phyloP scores from a whole-genome alignment of 2,888 invertebrate genomes.

The Thymelicus sylvestris region DNA sequence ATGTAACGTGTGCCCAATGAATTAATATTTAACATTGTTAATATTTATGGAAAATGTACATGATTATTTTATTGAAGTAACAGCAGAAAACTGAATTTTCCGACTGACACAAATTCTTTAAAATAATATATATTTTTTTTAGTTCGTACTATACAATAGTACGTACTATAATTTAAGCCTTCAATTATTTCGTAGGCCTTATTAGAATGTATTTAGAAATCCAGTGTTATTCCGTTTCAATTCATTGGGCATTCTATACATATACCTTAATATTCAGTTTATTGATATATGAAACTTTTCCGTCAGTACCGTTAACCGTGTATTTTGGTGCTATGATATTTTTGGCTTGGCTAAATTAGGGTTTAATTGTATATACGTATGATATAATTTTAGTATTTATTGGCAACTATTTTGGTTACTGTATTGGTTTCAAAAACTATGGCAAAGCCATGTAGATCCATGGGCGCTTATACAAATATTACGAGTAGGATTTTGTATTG shows the following conservation, averaged over 20 bases:
- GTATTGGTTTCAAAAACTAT: conserved; percentile 53
- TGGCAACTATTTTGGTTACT: conserved; percentile 70
- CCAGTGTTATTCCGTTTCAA: neutral
- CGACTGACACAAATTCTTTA: no score
- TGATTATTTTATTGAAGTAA: no score
- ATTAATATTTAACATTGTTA: neutral
- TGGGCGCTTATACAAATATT: conserved; percentile 1
- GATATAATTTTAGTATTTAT: conserved; percentile 71
- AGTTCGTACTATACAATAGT: no score
- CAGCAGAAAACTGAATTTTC: no score
- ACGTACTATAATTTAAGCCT: neutral
- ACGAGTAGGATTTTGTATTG: neutral
- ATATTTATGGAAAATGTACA: no score
- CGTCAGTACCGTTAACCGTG: conserved; percentile 71
- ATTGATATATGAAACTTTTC: conserved; percentile 73
- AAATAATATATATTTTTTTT: no score
- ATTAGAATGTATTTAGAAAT: neutral
- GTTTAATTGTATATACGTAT: conserved; percentile 70
- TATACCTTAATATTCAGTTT: conserved; percentile 7
- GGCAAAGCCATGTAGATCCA: conserved; percentile 63
- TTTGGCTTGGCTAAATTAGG: conserved; percentile 82
- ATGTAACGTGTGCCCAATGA: conserved; percentile 26
- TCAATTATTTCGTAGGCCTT: neutral
- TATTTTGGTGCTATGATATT: conserved; percentile 81
- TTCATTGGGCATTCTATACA: conserved; percentile 24